Conservation (phyloP, 2,888 invertebrate species). For the Pterostichus madidus region DNA sequence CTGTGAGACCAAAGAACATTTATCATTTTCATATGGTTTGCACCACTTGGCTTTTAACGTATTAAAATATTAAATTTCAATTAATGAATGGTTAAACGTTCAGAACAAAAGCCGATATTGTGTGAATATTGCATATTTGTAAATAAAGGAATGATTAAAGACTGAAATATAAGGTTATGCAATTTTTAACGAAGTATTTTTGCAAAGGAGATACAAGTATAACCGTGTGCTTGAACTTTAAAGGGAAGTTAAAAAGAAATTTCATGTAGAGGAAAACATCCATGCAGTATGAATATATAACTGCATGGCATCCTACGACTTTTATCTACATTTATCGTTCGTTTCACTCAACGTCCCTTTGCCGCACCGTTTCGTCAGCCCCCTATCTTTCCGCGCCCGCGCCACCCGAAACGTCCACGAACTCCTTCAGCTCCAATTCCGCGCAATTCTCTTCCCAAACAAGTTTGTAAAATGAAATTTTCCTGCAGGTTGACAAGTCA, state of each 20-base stretch:
- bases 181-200: no score
- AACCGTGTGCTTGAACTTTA: background rate
- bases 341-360: conserved; percentile 12
- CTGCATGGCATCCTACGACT: conserved; percentile 46
- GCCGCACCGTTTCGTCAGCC: conserved; percentile 24
- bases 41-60: no score
- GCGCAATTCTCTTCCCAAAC: conserved; percentile 80
- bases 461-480: conserved; percentile 82
- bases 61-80: no score
- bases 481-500: conserved; percentile 80
- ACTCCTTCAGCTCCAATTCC: conserved; percentile 77
- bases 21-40: no score
- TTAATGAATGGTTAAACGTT: no score
- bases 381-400: background rate
- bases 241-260: conserved; percentile 31
- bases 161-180: no score
- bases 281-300: conserved; percentile 39
- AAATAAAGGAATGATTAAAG: no score
- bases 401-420: conserved; percentile 20
- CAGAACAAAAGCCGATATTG: no score
- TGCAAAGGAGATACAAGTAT: conserved; percentile 50
- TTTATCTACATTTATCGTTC: conserved; percentile 58
- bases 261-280: conserved; percentile 29
- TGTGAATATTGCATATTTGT: no score
- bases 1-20: no score